Base-by-base conservation (phyloP, 1,140 invertebrate genomes). In the Kradibia gibbosae region DNA sequence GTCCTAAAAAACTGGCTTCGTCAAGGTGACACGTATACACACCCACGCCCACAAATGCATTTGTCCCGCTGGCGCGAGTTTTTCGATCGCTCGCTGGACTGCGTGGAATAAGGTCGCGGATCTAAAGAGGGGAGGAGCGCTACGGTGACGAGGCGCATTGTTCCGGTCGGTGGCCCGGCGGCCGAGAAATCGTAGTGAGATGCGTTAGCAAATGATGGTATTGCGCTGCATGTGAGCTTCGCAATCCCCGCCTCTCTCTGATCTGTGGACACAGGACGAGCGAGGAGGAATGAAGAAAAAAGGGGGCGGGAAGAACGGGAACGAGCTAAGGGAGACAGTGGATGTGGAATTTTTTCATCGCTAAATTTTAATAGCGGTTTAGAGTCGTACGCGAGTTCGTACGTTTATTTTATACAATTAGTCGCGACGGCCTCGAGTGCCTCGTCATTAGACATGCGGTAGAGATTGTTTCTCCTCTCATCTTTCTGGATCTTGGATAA, bases 61-160 rank as follows among this genome's bases (percentile, higher is more conserved):
- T 65, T 22, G 31, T 65, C 62, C 62, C 36, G 34, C 62, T 31
- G 31, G 10, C 5, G 15, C 15, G 50, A 11, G 50, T 22, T 48
- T 7, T 20, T 20, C 50, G 20, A 53, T 53, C n/a, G 50, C 20
- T 20, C 3, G 50, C 50, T 45, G 13, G 13, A 13, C 42, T 45
- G 42, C 42, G 42, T 45, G 50, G 28, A 71, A 79, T 15, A 45
- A 28, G 77, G 77, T 72, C 65, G 70, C 60, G 65, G 39, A 11
- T 31, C 8, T 4, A n/a, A 0, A 8, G 31, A 34, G 20, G 15
- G 34, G 73, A n/a, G n/a, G 42, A 70, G 62, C 62, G 36, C 60
- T 50, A 36, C 22, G 55, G 71, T 80, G 78, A 80, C 71, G 55
- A 80, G 78, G 78, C 71, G 78, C 78, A 80, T 80, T 80, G 71